A percentile compares a stretch with the other conserved stretches of the same genome.
Evolutionary conservation across 2,888 invertebrate genomes (phyloP).

Genomic region (Melolontha melolontha): DNA sequence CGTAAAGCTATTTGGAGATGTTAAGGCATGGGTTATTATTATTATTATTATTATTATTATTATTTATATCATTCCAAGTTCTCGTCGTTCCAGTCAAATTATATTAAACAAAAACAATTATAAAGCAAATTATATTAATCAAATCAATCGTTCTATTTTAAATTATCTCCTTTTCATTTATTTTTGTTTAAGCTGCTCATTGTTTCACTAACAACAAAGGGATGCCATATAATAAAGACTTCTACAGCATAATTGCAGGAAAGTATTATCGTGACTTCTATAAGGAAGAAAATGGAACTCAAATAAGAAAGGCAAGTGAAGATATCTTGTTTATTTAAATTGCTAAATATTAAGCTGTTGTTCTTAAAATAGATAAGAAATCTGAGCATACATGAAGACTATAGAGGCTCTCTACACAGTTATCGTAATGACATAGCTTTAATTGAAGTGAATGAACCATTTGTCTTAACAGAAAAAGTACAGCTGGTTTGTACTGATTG

Average conservation of each 20-base stretch:
- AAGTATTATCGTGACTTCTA: slow-evolving; percentile 57
- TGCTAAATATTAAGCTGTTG: not conserved
- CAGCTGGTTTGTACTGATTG: slow-evolving; percentile 61
- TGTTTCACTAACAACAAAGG: slow-evolving; percentile 53
- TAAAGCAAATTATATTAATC: too few species aligned
- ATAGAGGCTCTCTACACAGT: slow-evolving; percentile 51
- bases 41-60: too few species aligned
- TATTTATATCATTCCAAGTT: too few species aligned
- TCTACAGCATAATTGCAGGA: slow-evolving; percentile 55
- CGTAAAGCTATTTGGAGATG: too few species aligned
- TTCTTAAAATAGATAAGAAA: slow-evolving; percentile 47
- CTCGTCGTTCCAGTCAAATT: too few species aligned
- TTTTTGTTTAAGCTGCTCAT: slow-evolving; percentile 49
- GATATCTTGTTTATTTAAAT: not conserved
- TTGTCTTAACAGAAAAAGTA: slow-evolving; percentile 56
- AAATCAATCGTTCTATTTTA: too few species aligned
- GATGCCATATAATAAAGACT: slow-evolving; percentile 24
- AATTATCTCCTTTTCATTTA: too few species aligned
- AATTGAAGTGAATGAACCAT: slow-evolving; percentile 53
- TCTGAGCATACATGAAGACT: slow-evolving; percentile 50
- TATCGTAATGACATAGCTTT: slow-evolving; percentile 60
- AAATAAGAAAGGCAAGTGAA: slow-evolving; percentile 29
- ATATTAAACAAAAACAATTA: too few species aligned
- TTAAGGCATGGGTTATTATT: too few species aligned
- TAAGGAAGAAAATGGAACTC: slow-evolving; percentile 47